These are phyloP conservation scores for Nothobranchius furzeri DNA, from an alignment of 2,113 vertebrate species.

Conservation along the genomic window DNA sequence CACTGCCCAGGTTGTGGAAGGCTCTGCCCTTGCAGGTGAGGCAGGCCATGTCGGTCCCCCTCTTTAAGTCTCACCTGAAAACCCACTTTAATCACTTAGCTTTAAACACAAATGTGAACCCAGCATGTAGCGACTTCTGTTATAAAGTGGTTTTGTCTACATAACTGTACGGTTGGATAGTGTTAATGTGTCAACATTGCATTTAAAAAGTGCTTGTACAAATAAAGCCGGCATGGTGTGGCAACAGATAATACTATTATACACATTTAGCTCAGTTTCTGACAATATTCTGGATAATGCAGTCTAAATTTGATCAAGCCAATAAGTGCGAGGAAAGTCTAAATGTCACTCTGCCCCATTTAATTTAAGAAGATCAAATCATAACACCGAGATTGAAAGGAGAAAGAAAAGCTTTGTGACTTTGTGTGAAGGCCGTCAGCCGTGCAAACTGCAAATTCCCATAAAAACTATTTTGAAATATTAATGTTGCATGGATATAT, in stretches of 20 bases:
- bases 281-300: background rate
- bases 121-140: too few species aligned
- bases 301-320: background rate
- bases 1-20: too few species aligned
- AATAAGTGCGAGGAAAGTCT: background rate
- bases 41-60: too few species aligned
- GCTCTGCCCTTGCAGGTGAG: too few species aligned
- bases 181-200: too few species aligned
- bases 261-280: background rate
- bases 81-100: too few species aligned
- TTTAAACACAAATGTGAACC: too few species aligned
- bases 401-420: conserved; percentile 21
- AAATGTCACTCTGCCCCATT: background rate
- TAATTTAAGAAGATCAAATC: background rate
- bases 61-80: too few species aligned
- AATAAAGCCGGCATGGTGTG: too few species aligned
- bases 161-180: too few species aligned
- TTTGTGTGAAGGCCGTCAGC: conserved; percentile 35
- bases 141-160: too few species aligned
- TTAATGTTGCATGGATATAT: conserved; percentile 70
- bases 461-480: conserved; percentile 69
- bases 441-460: conserved; percentile 51
- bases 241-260: background rate
- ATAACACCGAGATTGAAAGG: conserved; percentile 6
- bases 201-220: too few species aligned